phyloP scores from a whole-genome alignment of 2,797 vertebrate species.

The Margarornis squamiger region DNA sequence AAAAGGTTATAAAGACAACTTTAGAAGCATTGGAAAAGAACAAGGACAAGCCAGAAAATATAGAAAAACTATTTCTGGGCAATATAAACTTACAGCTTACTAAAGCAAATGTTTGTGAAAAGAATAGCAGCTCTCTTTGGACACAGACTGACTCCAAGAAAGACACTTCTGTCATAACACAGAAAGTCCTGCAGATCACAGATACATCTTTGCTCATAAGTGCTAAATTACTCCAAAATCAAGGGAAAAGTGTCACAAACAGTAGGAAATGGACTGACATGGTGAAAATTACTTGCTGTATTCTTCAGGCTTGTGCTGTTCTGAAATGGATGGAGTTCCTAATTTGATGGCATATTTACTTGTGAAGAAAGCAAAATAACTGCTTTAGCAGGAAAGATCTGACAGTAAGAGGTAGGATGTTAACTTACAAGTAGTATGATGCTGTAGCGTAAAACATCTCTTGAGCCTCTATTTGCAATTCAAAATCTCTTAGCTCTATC shows the following conservation, averaged over 20 bases:
- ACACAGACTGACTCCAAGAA: background rate
- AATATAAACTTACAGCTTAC: background rate
- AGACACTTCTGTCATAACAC: background rate
- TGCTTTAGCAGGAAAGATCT: background rate
- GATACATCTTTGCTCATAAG: background rate
- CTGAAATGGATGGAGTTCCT: background rate
- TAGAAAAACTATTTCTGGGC: background rate
- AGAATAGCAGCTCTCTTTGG: background rate
- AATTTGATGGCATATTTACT: background rate
- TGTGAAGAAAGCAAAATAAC: background rate
- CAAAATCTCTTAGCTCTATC: background rate
- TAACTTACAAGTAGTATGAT: background rate
- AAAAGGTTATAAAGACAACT: background rate
- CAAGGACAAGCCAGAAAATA: background rate
- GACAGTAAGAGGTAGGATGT: accelerated
- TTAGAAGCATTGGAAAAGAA: background rate
- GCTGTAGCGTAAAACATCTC: background rate
- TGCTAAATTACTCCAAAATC: background rate
- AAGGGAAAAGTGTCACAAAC: background rate
- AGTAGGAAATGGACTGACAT: background rate
- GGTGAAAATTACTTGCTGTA: background rate
- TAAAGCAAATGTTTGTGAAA: background rate
- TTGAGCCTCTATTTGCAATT: background rate
- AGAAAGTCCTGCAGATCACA: background rate
- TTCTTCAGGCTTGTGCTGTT: background rate